Conservation (phyloP, 2,113 vertebrate species). For the Nothocercus nigrocapillus region DNA sequence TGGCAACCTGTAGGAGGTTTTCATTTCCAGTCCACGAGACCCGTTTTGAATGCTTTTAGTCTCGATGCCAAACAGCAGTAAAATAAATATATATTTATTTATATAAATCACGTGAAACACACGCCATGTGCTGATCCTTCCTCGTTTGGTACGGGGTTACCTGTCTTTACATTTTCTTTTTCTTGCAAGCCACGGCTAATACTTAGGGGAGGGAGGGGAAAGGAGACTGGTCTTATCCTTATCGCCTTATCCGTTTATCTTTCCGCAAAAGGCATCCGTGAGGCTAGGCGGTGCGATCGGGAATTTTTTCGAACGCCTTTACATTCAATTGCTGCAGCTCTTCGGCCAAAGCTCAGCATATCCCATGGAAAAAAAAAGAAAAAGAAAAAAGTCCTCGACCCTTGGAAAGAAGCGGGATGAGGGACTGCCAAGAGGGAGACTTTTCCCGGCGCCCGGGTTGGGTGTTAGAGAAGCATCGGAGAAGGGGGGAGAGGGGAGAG, state of each 20-base stretch:
- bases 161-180: not conserved
- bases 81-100: not conserved
- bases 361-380: rapidly evolving
- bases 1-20: not conserved
- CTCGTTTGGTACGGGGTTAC: not conserved
- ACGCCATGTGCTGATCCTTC: not conserved
- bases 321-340: not conserved
- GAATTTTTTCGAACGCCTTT: not conserved
- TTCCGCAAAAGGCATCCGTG: not conserved
- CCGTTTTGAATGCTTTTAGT: slow-evolving; percentile 49
- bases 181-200: not conserved
- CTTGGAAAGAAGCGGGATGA: rapidly evolving
- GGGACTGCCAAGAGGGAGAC: not conserved
- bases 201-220: not conserved
- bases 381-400: not conserved
- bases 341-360: not conserved
- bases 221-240: not conserved
- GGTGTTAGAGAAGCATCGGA: not conserved
- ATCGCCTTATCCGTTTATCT: not conserved
- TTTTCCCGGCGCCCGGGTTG: not conserved
- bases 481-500: not conserved
- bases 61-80: not conserved
- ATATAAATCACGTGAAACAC: not conserved
- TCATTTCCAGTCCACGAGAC: not conserved
- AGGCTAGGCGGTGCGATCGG: rapidly evolving